Base-by-base conservation (phyloP, 1,140 invertebrate species). In the Dufourea novaeangliae region DNA sequence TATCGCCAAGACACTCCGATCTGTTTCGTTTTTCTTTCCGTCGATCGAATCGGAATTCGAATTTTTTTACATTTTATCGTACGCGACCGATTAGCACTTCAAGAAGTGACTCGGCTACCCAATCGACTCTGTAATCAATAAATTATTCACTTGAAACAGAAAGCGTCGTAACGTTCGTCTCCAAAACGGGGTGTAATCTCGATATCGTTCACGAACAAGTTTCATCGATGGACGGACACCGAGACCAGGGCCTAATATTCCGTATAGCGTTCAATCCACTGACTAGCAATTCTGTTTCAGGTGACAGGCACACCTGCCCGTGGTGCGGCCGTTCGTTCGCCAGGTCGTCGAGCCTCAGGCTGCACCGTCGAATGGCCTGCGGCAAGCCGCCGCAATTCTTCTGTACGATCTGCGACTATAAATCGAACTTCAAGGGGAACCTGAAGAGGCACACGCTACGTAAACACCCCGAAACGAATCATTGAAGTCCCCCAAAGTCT, bases 371-470 rank as follows among this genome's bases (percentile, higher is more conserved):
- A 79, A 90, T 93, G 63, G 92, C 92, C 37, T 93, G 93, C 72
- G 93, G 93, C 20, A 91, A 93, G 54, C 90, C 90, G n/a, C 93
- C 89, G 0, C 87, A 84, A 62, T 90, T 91, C 77, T 79, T 39
- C 76, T 90, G 90, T 62, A 84, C 69, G 8, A 8, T 89, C 25
- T 94, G 93, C 82, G 88, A 91, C 44, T 94, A 93, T 87, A 92
- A 90, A 79, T 93, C 94, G 20, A 92, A 93, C 83, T 94, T 94
- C 76, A 93, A 93, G 57, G 93, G 93, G 69, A 93, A 94, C 83
- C 64, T 93, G 64, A 94, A 94, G 87, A 89, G 92, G 46, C 93
- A 94, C 74, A 83, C 93, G 69, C 91, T 90, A 52, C 90, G 56
- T 34, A 84, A 88, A 22, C 90, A 91, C 67, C 85, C n/a, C n/a